These are phyloP conservation scores for Muricea muricata DNA, from an alignment of 92 coral and sea anemone genomes.

Conservation along the genomic window DNA sequence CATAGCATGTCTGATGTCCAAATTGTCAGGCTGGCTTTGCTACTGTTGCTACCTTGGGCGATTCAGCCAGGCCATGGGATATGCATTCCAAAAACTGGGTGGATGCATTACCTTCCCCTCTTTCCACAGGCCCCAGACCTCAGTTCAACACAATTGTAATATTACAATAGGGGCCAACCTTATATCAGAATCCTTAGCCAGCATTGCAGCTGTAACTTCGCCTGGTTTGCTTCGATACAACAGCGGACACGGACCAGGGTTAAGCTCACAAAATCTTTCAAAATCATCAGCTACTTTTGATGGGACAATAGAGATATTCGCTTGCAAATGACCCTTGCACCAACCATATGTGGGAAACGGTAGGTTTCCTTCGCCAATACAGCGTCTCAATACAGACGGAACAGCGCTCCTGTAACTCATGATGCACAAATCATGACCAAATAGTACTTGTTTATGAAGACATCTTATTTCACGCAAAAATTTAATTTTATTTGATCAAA, in stretches of 20 bases:
- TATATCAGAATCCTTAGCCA: constrained; percentile 60
- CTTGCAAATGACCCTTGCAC: constrained; percentile 57
- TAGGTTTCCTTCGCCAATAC: neutral
- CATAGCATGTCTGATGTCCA: too few relatives aligned
- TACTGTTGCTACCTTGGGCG: too few relatives aligned
- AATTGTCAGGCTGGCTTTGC: too few relatives aligned
- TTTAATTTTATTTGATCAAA: too few relatives aligned
- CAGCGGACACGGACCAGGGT: constrained; percentile 65
- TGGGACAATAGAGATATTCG: constrained; percentile 70
- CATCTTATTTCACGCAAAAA: too few relatives aligned
- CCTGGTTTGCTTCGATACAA: constrained; percentile 70
- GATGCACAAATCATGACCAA: neutral
- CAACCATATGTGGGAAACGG: neutral
- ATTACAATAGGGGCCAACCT: constrained; percentile 59
- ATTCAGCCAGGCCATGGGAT: too few relatives aligned
- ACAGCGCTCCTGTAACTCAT: neutral
- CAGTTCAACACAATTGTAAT: neutral
- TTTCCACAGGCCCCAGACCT: too few relatives aligned
- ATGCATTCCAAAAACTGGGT: too few relatives aligned
- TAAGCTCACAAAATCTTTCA: constrained; percentile 70
- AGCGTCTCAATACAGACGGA: neutral
- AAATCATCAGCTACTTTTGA: constrained; percentile 60
- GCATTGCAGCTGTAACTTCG: constrained; percentile 56
- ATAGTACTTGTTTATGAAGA: too few relatives aligned
- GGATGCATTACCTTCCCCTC: too few relatives aligned